These are phyloP conservation scores for Amniataba percoides DNA, from an alignment of 2,797 vertebrate species.

Conservation along the genomic window DNA sequence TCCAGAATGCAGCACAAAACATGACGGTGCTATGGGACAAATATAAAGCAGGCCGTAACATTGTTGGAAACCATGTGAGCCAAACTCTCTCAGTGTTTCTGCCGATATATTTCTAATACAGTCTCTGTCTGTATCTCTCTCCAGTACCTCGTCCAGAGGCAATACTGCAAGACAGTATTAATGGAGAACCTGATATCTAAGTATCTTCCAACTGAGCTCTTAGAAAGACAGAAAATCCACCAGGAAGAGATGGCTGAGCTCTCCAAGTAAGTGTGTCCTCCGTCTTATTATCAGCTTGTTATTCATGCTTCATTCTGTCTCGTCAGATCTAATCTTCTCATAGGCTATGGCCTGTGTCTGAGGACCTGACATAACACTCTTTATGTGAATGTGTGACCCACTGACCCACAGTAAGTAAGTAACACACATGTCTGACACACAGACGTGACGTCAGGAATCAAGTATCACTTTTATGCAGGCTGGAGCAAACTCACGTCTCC, in stretches of 20 bases:
- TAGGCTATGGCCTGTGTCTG: not conserved
- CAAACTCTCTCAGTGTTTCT: not conserved
- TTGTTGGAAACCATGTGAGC: not conserved
- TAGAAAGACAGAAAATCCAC: constrained; percentile 90
- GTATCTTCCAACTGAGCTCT: constrained; percentile 90
- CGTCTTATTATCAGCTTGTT: not conserved
- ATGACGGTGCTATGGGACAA: not conserved
- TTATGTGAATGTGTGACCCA: constrained; percentile 36
- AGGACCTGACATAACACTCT: not conserved
- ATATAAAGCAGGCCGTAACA: not conserved
- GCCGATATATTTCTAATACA: not conserved
- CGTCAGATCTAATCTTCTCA: not conserved
- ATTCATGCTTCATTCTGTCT: not conserved
- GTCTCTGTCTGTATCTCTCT: constrained; percentile 16
- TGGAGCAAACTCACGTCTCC: not conserved
- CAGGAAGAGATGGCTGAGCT: constrained; percentile 88
- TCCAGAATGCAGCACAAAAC: not conserved
- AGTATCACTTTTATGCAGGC: constrained; percentile 11
- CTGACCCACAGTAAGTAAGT: constrained; percentile 45
- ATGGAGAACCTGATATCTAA: constrained; percentile 90
- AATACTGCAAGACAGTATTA: constrained; percentile 89
- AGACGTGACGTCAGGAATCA: constrained; percentile 9
- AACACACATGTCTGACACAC: constrained; percentile 30
- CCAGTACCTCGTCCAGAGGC: constrained; percentile 92
- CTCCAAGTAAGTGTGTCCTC: constrained; percentile 72